Base-by-base conservation (phyloP, 2,888 invertebrate species). In the Pammene fasciana region DNA sequence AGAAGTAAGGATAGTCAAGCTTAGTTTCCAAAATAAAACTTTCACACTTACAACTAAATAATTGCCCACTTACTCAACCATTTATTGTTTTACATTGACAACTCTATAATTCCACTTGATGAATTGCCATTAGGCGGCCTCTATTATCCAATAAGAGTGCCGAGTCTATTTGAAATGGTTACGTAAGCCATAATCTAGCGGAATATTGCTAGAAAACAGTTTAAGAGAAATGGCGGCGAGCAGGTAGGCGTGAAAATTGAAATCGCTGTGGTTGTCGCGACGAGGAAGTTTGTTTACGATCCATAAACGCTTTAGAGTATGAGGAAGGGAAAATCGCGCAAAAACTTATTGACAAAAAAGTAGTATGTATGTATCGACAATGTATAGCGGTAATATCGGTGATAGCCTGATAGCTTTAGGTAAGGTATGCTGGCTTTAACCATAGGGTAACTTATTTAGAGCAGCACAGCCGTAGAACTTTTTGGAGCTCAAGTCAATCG, bases 171-270 rank as follows among this genome's bases (percentile, higher is more conserved):
- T 13, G 38, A 41, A 48, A 36, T 64, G 73, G 75, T 87, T 86
- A 78, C 80, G 76, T 78, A 87, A 87, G 74, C 73, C 71, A 72
- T 77, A 80, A 81, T 80, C 79, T 82, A 76, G 75, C 86, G 78
- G 75, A 81, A 80, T 82, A 84, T 79, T 79, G 77, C 76, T 83
- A 84, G 84, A 85, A 86, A 87, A 82, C 80, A 78, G 79, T 77
- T 76, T 73, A 76, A 83, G 83, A 82, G 83, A 86, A 86, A 86
- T 84, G 81, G 73, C 74, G 71, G 72, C 75, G 79, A 71, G 79
- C 82, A 82, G 82, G 82, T 81, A 71, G 83, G 84, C 85, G 86
- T 87, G 83, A 84, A 86, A 82, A 86, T 84, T 79, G 75, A 75
- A 83, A 83, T 84, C 83, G 77, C 80, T 72, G 71, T 73, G 75